Base-by-base conservation (phyloP, 2,113 vertebrate genomes). In the Talpa occidentalis region DNA sequence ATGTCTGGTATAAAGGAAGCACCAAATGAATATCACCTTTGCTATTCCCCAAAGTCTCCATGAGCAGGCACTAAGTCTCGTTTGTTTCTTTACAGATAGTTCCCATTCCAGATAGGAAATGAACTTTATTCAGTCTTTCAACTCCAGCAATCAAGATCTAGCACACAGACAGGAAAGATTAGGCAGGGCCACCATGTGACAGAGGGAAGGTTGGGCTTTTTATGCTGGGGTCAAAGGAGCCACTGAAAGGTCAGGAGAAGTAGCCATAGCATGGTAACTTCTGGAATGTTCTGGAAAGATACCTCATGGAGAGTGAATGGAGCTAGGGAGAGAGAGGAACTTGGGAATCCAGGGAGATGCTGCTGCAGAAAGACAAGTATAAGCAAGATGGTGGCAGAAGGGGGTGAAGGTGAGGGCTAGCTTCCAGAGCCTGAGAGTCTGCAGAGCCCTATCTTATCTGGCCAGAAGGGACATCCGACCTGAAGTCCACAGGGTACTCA, bases 31-130 rank as follows among this genome's bases (percentile, higher is more conserved):
- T 19, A 10, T 60, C 67, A 10, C 21, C n/a, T 37, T 44, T 37
- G 1, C 35, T 40, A 42, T 35, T 87, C 64, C 59, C 40, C 6
- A 30, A 73, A 83, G 60, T 64, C 7, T 47, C 52, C 24, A 12
- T 0, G 4, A 64, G 22, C 77, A 83, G 32, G 16, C 28, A 21
- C 28, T 24, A 40, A 14, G 26, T 44, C 70, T 62, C 66, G 35
- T 17, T 47, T 44, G 17, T 66, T 37, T 60, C 37, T 82, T 62
- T 40, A 66, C 2, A 89, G 5, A 28, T 49, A 12, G 12, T 60
- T 30, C 60, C 64, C 79, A 70, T 95, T n/a, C 30, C 30, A 62
- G 64, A 49, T 42, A 93, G 44, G 44, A 79, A 78, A 82, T 42
- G 47, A 62, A 22, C 73, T 49, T 44, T 81, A 32, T 35, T 89